Conservation (phyloP, 2,113 vertebrate genomes). For the Elgaria multicarinata region DNA sequence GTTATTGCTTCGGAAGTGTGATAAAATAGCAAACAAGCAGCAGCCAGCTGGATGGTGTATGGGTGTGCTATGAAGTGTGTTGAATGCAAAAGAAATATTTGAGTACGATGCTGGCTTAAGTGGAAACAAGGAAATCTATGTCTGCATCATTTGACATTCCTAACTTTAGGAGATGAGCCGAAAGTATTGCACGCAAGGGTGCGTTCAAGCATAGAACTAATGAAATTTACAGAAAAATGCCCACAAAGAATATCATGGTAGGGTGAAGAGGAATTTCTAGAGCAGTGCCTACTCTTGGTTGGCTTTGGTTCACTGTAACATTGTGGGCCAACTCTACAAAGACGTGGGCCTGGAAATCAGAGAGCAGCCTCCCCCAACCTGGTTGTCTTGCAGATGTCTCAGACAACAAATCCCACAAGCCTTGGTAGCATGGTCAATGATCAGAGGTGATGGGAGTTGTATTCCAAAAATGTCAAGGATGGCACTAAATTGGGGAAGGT, state of each 20-base stretch:
- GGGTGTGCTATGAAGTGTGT: not conserved
- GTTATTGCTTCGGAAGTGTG: slow-evolving; percentile 31
- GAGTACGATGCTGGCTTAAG: not conserved
- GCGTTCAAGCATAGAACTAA: not conserved
- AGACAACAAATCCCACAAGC: too few relatives aligned
- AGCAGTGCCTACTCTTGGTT: not conserved
- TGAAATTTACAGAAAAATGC: not conserved
- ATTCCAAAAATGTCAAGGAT: too few relatives aligned
- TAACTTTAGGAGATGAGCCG: slow-evolving; percentile 2
- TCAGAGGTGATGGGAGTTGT: too few relatives aligned
- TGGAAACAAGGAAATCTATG: not conserved
- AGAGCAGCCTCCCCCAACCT: not conserved
- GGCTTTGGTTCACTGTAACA: not conserved
- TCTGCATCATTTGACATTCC: not conserved
- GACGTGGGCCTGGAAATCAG: not conserved
- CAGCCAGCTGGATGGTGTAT: not conserved
- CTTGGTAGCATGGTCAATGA: too few relatives aligned
- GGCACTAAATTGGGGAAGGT: not conserved
- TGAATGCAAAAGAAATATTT: not conserved
- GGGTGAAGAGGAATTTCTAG: not conserved
- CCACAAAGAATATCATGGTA: not conserved
- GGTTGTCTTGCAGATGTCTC: too few relatives aligned
- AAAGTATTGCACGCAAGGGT: not conserved
- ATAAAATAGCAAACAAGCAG: slow-evolving; percentile 9
- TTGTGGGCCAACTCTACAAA: not conserved